Evolutionary conservation across 2,113 vertebrate genomes (phyloP).

Genomic region (Mesocricetus auratus): DNA sequence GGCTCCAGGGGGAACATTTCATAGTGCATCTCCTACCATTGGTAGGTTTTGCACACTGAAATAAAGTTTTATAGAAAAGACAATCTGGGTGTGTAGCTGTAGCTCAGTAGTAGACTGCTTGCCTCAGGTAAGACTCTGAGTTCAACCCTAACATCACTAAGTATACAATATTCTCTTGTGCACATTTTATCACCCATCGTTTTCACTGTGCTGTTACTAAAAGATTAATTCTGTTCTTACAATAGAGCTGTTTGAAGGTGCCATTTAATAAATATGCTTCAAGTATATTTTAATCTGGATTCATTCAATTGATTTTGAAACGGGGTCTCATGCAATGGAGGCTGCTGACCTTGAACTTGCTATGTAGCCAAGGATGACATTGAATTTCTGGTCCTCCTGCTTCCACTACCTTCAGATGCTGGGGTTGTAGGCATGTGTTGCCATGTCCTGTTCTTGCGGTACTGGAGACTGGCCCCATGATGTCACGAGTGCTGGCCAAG

Average conservation of each 20-base stretch:
- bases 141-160: not conserved
- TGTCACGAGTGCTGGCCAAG: not conserved
- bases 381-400: not conserved
- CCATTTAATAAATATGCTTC: not conserved
- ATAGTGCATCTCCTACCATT: conserved; percentile 27
- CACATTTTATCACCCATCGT: not conserved
- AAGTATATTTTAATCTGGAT: not conserved
- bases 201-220: not conserved
- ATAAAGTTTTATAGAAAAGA: not conserved
- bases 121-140: not conserved
- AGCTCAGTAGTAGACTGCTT: not conserved
- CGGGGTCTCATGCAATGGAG: not conserved
- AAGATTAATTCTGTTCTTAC: conserved; percentile 31
- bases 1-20: not conserved
- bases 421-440: too few species aligned
- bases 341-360: not conserved
- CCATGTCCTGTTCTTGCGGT: not conserved
- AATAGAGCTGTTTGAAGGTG: not conserved
- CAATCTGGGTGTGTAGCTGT: not conserved
- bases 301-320: not conserved
- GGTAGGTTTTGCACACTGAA: not conserved
- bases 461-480: too few species aligned
- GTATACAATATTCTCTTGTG: not conserved
- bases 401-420: not conserved
- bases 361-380: not conserved